These are phyloP conservation scores for Actias luna DNA, from an alignment of 2,888 invertebrate genomes.

Conservation along the genomic window DNA sequence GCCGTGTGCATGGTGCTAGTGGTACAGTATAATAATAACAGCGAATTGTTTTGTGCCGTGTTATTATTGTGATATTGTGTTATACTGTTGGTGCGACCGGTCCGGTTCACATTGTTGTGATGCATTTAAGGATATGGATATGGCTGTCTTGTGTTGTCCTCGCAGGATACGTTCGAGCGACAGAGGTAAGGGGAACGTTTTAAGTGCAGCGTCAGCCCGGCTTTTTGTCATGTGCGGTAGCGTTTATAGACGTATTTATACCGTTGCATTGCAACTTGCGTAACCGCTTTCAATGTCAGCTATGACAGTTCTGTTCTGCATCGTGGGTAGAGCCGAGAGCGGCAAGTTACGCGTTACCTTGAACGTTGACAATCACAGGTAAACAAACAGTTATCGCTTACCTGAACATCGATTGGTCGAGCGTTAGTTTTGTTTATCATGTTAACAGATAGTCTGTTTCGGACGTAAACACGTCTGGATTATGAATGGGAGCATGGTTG, in stretches of 20 bases:
- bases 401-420: conserved; percentile 56
- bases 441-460: conserved; percentile 26
- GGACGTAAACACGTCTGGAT: conserved; percentile 54
- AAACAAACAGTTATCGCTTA: conserved; percentile 68
- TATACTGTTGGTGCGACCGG: conserved; percentile 63
- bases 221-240: conserved; percentile 63
- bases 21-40: conserved; percentile 71
- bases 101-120: conserved; percentile 81
- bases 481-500: conserved; percentile 60
- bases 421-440: conserved; percentile 52
- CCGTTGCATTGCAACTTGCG: conserved; percentile 58
- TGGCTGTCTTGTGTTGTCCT: conserved; percentile 87
- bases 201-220: conserved; percentile 72
- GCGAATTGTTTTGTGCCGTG: conserved; percentile 75
- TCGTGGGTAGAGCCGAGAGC: conserved; percentile 7
- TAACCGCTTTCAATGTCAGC: conserved; percentile 78
- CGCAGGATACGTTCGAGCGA: conserved; percentile 87
- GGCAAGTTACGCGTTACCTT: conserved; percentile 53
- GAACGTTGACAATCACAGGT: conserved; percentile 67
- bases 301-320: conserved; percentile 27
- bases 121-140: conserved; percentile 90
- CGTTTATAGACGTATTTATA: conserved; percentile 33
- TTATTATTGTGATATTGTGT: conserved; percentile 69
- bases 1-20: conserved; percentile 76
- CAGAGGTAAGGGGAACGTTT: conserved; percentile 86